Percentiles rank a stretch among this genome's conserved stretches.
Conservation (phyloP, 2,113 vertebrate genomes). For the Mormyrus lacerda region DNA sequence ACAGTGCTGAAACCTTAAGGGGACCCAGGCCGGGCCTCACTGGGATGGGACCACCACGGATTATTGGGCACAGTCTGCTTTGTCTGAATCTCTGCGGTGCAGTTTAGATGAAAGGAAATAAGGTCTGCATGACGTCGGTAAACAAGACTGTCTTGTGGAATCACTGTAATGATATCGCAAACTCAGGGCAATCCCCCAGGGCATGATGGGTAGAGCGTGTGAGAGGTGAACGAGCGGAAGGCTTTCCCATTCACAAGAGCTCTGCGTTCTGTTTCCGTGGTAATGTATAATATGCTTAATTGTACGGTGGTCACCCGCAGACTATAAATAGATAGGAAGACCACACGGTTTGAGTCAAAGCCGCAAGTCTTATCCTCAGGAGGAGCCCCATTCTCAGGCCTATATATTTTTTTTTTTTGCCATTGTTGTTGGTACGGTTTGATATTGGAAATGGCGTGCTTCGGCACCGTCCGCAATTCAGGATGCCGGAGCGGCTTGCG, state of each 20-base stretch:
- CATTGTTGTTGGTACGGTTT: slow-evolving; percentile 1
- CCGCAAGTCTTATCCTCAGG: slow-evolving; percentile 26
- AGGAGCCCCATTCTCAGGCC: background rate
- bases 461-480: background rate
- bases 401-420: background rate
- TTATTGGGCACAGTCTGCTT: background rate
- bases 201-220: slow-evolving; percentile 36
- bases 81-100: background rate
- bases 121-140: slow-evolving; percentile 33
- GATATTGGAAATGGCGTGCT: background rate
- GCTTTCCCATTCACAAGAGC: slow-evolving; percentile 52
- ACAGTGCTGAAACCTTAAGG: background rate
- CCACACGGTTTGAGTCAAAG: slow-evolving; percentile 56
- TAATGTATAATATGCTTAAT: slow-evolving; percentile 59
- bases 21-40: background rate
- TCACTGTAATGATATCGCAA: slow-evolving; percentile 45
- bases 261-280: slow-evolving; percentile 51
- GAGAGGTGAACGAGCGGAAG: slow-evolving; percentile 48
- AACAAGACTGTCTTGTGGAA: slow-evolving; percentile 43
- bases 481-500: background rate
- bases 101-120: slow-evolving; percentile 33
- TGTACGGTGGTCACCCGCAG: slow-evolving; percentile 64
- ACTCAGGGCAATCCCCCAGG: slow-evolving; percentile 39
- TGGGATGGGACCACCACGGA: background rate
- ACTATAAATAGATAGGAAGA: slow-evolving; percentile 62